Base-by-base conservation (phyloP, 1,140 invertebrate genomes). In the Drepana arcuata region DNA sequence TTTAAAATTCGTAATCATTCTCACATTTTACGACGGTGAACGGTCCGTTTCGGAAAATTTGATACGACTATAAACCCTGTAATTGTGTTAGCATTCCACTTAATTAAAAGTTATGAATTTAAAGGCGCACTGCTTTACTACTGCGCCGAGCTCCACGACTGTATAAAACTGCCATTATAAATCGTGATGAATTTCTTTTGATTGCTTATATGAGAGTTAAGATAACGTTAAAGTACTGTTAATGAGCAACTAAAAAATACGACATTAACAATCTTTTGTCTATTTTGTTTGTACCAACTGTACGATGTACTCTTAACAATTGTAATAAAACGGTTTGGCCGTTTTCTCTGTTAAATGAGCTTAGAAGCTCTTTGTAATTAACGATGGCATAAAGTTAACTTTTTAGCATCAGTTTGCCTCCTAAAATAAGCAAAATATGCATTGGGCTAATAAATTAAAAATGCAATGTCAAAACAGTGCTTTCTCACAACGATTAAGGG, bases 81-180 rank as follows among this genome's bases (percentile, higher is more conserved):
- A 71, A 77, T 77, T 72, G 69, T 68, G 62, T 66, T 63, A 69
- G 61, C 66, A 65, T 70, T 75, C 57, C 57, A 66, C 47, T 78
- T 78, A 75, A 80, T 80, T 77, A 80, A 80, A 80, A 80, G 63
- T 80, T 75, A 80, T 80, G 72, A 77, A 79, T 79, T 79, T 69
- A 66, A 65, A 74, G 58, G 53, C 50, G 44, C 48, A 49, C 48
- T 41, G 53, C 50, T 64, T 64, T 52, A 56, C 36, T 51, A 41
- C 43, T 47, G 45, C 55, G 63, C 50, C 57, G 53, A 60, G 53
- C 46, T 49, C 40, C 50, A 43, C 58, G 48, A 50, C 51, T 46
- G 38, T 40, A 41, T 48, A 30, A 49, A 43, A 49, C 29, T n/a
- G 46, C 41, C 46, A 38, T 27, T 62, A 39, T 57, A 59, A 48